Evolutionary conservation across 2,113 vertebrate species (phyloP).

Genomic region (Sorex fumeus): DNA sequence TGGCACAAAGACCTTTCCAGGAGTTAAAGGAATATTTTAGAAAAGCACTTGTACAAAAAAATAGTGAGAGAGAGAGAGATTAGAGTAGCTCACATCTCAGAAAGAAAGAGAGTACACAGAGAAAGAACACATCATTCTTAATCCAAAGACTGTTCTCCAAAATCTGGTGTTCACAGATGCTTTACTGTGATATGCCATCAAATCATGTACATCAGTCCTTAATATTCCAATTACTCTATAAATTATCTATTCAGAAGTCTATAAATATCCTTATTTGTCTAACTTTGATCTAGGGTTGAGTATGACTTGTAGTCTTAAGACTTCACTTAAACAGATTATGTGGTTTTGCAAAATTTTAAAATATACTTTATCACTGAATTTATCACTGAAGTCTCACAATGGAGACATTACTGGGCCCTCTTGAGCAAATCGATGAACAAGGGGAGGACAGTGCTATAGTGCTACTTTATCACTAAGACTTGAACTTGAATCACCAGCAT

Average conservation of each 20-base stretch:
- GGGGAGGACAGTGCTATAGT: no score
- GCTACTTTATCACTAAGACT: background rate
- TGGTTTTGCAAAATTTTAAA: slow-evolving; percentile 52
- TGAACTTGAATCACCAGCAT: slow-evolving; percentile 23
- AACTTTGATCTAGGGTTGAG: slow-evolving; percentile 3
- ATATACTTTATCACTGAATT: background rate
- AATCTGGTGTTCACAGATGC: background rate
- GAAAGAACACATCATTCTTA: background rate
- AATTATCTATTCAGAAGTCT: background rate
- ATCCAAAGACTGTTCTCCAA: background rate
- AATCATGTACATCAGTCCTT: background rate
- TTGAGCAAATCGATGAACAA: no score
- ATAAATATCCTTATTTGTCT: background rate
- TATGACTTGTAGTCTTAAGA: background rate
- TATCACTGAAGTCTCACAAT: no score
- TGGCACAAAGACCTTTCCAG: slow-evolving; percentile 15
- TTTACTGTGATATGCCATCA: background rate
- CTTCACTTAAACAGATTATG: slow-evolving; percentile 25
- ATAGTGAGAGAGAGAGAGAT: no score
- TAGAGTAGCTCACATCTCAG: background rate
- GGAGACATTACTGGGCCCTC: no score
- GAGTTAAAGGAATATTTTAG: background rate
- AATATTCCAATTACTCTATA: background rate
- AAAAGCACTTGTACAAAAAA: background rate
- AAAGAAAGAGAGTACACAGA: background rate